Base-by-base conservation (phyloP, 2,888 invertebrate species). In the Drosophila basisetae region DNA sequence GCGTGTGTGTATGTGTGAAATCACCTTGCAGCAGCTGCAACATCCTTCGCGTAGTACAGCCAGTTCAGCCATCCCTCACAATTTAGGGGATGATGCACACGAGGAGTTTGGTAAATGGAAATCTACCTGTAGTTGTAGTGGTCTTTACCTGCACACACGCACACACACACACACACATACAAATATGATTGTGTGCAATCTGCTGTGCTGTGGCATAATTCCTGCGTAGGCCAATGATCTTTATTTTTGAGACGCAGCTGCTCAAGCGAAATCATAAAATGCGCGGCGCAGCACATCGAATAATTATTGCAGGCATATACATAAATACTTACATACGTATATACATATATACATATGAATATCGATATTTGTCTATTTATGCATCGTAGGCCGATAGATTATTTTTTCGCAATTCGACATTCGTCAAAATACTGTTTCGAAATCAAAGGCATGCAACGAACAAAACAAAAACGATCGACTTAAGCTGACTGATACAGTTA, bases 11-110 rank as follows among this genome's bases (percentile, higher is more conserved):
- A 5, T 35, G 35, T 50, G 30, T 68, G 84, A 82, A 84, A 89
- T 89, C 91, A 90, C 91, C 90, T 90, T 91, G 89, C 89, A 86
- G 82, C 90, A 91, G 91, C 91, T 91, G 88, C 86, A 80, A 84
- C 74, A 76, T 68, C 78, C 73, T 66, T 64, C 68, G 65, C 65
- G 60, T 69, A 50, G 80, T 79, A 80, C 78, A 80, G 80, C 73
- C 80, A 80, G 80, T 79, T 76, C 78, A 80, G 80, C 73, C 80
- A 80, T 73, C 80, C 78, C 80, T 79, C 73, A 80, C 78, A 66
- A 68, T 64, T 80, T 79, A 76, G 62, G 80, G 78, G 78, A 76
- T 78, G 78, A 60, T 80, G 80, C 62, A 77, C 69, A 78, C 62
- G 73, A 61, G 60, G 59, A 67, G 67, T 60, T 66, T 31, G 76